phyloP scores from a whole-genome alignment of 2,797 vertebrate species.

The Semotilus atromaculatus region DNA sequence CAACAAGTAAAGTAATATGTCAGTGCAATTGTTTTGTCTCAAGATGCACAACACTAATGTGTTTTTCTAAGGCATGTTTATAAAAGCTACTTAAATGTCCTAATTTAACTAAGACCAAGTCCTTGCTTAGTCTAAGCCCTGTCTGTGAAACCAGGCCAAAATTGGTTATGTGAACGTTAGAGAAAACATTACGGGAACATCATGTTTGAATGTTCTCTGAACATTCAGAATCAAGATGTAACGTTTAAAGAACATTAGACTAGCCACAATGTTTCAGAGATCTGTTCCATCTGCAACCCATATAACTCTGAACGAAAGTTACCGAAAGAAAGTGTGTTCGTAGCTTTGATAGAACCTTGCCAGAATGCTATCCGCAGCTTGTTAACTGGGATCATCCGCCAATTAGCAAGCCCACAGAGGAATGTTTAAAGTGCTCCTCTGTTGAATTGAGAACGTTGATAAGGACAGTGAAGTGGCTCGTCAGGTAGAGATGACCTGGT shows the following conservation, averaged over 20 bases:
- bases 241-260: background rate
- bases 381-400: background rate
- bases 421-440: background rate
- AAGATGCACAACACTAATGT: too few relatives aligned
- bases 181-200: background rate
- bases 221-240: background rate
- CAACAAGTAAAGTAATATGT: too few relatives aligned
- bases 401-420: background rate
- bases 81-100: too few relatives aligned
- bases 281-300: background rate
- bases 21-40: too few relatives aligned
- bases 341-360: background rate
- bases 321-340: background rate
- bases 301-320: background rate
- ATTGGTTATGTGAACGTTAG: background rate
- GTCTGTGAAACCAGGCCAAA: too few relatives aligned
- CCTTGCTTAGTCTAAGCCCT: too few relatives aligned
- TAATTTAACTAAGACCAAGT: too few relatives aligned
- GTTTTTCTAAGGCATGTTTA: too few relatives aligned
- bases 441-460: conserved; percentile 9
- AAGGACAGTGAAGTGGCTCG: conserved; percentile 45
- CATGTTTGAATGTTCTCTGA: background rate
- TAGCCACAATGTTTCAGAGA: background rate
- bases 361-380: background rate
- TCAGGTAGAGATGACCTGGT: conserved; percentile 40